A percentile compares a stretch with the other conserved stretches of the same genome.
phyloP scores from a whole-genome alignment of 2,888 invertebrate species.

The Leucozona laternaria region DNA sequence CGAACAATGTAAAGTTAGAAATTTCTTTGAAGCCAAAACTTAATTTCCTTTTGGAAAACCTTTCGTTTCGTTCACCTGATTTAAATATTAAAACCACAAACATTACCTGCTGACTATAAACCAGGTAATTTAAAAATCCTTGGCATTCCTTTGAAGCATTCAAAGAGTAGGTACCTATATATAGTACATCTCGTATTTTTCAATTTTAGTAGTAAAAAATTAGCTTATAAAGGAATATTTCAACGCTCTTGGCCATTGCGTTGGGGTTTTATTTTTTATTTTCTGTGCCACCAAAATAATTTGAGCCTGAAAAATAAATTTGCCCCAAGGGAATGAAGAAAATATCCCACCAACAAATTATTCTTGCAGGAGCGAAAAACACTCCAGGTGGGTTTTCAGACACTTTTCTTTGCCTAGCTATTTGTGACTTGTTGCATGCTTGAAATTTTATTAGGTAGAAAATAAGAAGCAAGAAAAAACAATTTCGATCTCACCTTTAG shows the following conservation, averaged over 20 bases:
- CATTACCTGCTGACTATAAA: constrained; percentile 25
- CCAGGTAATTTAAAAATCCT: constrained; percentile 48
- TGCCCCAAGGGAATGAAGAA: constrained; percentile 28
- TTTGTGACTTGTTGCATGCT: constrained; percentile 67
- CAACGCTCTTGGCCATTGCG: constrained; percentile 8
- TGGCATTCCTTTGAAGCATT: constrained; percentile 54
- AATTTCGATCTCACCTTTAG: constrained; percentile 48
- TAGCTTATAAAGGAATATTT: constrained; percentile 63
- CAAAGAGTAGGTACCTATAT: constrained; percentile 42
- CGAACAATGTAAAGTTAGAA: background rate
- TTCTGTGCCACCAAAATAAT: constrained; percentile 15
- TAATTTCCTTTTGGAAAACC: constrained; percentile 52
- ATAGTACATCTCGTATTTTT: constrained; percentile 20
- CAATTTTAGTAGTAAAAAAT: constrained; percentile 57
- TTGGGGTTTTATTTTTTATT: constrained; percentile 14
- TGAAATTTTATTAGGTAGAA: constrained; percentile 31
- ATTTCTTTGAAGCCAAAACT: constrained; percentile 48
- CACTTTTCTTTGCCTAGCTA: constrained; percentile 57
- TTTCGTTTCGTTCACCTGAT: constrained; percentile 51
- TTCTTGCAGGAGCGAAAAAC: constrained; percentile 40
- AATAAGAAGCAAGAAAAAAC: constrained; percentile 43
- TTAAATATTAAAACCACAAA: constrained; percentile 54
- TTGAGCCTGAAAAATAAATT: constrained; percentile 38
- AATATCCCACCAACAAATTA: constrained; percentile 36
- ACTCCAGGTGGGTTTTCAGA: constrained; percentile 41